Evolutionary conservation across 2,113 vertebrate species (phyloP), one percentile per base, ranked within the genome.

Genomic region (Nerophis lumbriciformis): DNA sequence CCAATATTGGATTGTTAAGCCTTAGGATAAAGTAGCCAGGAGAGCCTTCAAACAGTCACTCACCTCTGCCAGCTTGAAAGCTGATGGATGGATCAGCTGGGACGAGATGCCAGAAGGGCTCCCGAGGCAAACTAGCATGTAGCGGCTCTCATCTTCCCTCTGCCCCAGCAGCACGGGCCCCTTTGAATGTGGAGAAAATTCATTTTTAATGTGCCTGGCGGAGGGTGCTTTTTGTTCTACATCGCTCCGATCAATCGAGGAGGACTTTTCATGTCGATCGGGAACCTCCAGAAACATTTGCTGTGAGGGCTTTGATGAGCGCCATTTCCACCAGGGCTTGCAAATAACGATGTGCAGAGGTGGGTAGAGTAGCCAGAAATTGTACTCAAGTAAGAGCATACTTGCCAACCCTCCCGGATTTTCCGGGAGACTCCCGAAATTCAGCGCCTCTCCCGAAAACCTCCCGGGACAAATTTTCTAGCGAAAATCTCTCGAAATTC

Each of bases 1-100:
- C 92, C 91, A 93, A 93, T 94, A 94, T 93, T 94, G 93, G 91
- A 95, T 94, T 94, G 93, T 92, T 94, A 92, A 94, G 93, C 93
- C 93, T 88, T 77, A 53, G 92, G 93, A 94, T 93, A 92, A 94
- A 91, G 91, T 90, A 82, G 87, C 88, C 89, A 80, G 89, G 90
- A 90, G 90, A 94, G 90, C 92, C 92, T 94, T 94, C 92, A 92
- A 92, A 93, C 91, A 91, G 90, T 91, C 92, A 91, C 87, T 92
- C 92, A 92, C 92, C 92, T 93, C 90, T 88, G 92, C 74, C 69
- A 91, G 92, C 91, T 91, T 91, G 91, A 90, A 90, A 90, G 90
- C 90, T 94, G 93, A 94, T 92, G 91, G 92, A 94, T 94, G 90
- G 90, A 93, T 88, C 88, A 86, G 78, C 80, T 81, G 87, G 87